These are phyloP conservation scores for Pristionchus entomophagus DNA, from an alignment of 2,888 invertebrate species.

Conservation along the genomic window DNA sequence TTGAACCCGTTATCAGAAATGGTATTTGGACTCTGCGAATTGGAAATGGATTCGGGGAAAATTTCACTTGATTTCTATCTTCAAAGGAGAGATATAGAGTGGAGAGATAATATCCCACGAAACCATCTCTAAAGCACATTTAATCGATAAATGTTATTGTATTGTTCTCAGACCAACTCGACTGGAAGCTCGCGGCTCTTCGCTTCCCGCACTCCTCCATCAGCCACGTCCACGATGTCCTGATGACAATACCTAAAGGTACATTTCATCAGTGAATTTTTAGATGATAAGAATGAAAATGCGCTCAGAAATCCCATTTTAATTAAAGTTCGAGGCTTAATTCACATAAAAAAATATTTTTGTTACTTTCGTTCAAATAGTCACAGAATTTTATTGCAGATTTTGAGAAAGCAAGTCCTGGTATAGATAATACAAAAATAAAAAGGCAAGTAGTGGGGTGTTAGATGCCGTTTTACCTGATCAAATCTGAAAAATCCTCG, in stretches of 20 bases:
- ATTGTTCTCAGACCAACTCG: background rate
- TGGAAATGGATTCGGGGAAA: background rate
- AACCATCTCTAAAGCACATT: background rate
- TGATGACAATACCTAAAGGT: background rate
- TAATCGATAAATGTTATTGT: background rate
- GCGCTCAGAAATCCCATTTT: too few relatives aligned
- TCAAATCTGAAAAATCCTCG: too few relatives aligned
- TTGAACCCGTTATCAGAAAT: background rate
- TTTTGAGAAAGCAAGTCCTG: too few relatives aligned
- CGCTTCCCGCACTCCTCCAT: background rate
- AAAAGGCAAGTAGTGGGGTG: too few relatives aligned
- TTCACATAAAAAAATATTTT: too few relatives aligned
- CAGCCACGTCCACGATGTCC: background rate
- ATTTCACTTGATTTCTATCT: background rate
- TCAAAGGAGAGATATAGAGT: background rate
- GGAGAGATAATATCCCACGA: background rate
- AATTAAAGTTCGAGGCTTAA: too few relatives aligned
- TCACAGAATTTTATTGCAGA: too few relatives aligned
- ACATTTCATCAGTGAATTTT: too few relatives aligned
- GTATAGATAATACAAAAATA: too few relatives aligned
- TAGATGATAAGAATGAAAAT: too few relatives aligned
- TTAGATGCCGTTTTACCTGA: too few relatives aligned
- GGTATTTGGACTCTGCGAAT: background rate
- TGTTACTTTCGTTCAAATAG: too few relatives aligned
- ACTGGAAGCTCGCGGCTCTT: background rate